A percentile compares a stretch with the other conserved stretches of the same genome.
phyloP scores from a whole-genome alignment of 2,113 vertebrate genomes.

The Galbula dea region DNA sequence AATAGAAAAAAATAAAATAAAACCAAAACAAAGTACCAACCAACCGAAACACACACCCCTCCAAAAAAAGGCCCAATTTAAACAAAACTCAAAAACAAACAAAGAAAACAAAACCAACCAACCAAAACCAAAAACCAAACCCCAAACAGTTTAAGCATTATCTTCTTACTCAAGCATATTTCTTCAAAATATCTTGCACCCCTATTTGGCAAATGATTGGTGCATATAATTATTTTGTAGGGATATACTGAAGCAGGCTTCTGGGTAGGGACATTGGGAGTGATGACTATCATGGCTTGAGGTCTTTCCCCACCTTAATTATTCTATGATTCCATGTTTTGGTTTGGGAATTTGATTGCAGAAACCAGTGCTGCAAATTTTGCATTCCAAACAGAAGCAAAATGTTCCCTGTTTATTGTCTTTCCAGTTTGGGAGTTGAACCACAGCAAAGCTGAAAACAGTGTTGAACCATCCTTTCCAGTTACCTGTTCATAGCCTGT shows the following conservation, averaged over 20 bases:
- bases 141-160: not conserved
- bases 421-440: not conserved
- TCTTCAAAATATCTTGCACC: not conserved
- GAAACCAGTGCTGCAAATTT: not conserved
- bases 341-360: not conserved
- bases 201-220: not conserved
- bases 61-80: too few relatives aligned
- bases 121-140: not conserved
- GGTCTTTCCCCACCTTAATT: too few relatives aligned
- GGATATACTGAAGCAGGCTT: not conserved
- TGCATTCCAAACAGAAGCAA: not conserved
- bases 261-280: not conserved
- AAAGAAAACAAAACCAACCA: not conserved
- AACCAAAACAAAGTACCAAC: accelerated
- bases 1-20: not conserved
- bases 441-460: not conserved
- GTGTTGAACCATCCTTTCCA: not conserved
- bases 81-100: too few relatives aligned
- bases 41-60: too few relatives aligned
- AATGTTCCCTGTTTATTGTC: not conserved
- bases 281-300: not conserved
- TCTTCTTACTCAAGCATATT: not conserved
- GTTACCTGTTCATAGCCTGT: not conserved
- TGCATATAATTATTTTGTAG: not conserved
- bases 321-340: not conserved